Evolutionary conservation across 1,140 invertebrate genomes (phyloP).

Genomic region (Trichogramma pretiosum): DNA sequence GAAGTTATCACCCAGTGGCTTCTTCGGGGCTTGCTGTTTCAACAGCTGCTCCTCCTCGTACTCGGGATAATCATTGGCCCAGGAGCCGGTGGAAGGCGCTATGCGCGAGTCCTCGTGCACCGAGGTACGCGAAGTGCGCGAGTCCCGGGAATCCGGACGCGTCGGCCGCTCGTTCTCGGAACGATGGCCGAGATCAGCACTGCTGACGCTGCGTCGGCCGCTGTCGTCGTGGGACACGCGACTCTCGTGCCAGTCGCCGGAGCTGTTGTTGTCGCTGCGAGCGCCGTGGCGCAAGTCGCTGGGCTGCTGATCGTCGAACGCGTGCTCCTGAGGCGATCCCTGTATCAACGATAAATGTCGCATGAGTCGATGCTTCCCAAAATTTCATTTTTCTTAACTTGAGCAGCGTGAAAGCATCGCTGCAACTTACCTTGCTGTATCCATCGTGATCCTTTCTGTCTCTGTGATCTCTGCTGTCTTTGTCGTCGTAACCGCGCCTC

Average conservation of each 20-base stretch:
- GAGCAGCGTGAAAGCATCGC: too few species aligned
- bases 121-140: constrained; percentile 46
- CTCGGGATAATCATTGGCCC: constrained; percentile 43
- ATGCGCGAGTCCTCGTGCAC: constrained; percentile 51
- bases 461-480: constrained; percentile 28
- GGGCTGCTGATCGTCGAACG: constrained; percentile 45
- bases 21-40: constrained; percentile 15
- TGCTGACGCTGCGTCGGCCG: constrained; percentile 26
- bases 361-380: too few species aligned
- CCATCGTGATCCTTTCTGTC: constrained; percentile 40
- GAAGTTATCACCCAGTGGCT: constrained; percentile 26
- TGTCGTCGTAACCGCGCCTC: constrained; percentile 21
- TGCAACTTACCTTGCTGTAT: constrained; percentile 33
- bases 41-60: too few species aligned
- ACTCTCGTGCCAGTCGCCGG: constrained; percentile 32
- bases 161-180: constrained; percentile 44
- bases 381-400: too few species aligned
- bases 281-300: too few species aligned
- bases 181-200: constrained; percentile 8
- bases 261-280: constrained; percentile 17
- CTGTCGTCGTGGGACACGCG: constrained; percentile 23
- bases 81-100: constrained; percentile 41
- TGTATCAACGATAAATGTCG: too few species aligned
- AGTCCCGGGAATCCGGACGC: constrained; percentile 53
- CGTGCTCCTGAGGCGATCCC: constrained; percentile 42